Base-by-base conservation (phyloP, 1,140 invertebrate genomes). In the Meloidogyne chitwoodi region DNA sequence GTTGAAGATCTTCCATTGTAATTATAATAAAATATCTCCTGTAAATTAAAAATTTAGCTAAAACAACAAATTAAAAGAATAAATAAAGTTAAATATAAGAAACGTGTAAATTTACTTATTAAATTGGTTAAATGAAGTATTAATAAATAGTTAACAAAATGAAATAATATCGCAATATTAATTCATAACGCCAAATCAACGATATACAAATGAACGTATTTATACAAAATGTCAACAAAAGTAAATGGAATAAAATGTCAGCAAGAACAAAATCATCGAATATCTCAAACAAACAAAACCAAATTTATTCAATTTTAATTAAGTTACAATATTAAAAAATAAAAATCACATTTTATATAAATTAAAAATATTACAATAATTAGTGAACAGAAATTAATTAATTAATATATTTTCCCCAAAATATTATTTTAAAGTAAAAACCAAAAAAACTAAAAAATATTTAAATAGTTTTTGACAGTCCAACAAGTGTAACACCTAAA, bases 401-500 rank as follows among this genome's bases (percentile, higher is more conserved):
- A n/a, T n/a, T n/a, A n/a, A n/a, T n/a, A n/a, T n/a, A n/a, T n/a
- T n/a, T n/a, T n/a, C n/a, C n/a, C n/a, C n/a, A n/a, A n/a, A n/a
- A n/a, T n/a, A n/a, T n/a, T n/a, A n/a, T n/a, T n/a, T n/a, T n/a
- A n/a, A n/a, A n/a, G n/a, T n/a, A n/a, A n/a, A n/a, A n/a, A 19
- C 14, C 19, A 38, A 65, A 44, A 71, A 74, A 31, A 12, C 34
- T 68, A 70, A n/a, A 16, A 44, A 41, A 69, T 8, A 38, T 38
- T 68, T 62, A 82, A 26, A 68, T 66, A 63, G 68, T 44, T 61
- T 83, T 82, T 24, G 81, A 82, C 26, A 82, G 27, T 24, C 81
- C 81, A n/a, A 82, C 81, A 31, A 82, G 48, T 26, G 63, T 44
- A 19, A 79, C 79, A 10, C 81, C 81, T 34, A 5, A 24, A 44